A percentile compares a stretch with the other conserved stretches of the same genome.
Evolutionary conservation across 2,888 invertebrate genomes (phyloP).

Genomic region (Aphidius colemani): DNA sequence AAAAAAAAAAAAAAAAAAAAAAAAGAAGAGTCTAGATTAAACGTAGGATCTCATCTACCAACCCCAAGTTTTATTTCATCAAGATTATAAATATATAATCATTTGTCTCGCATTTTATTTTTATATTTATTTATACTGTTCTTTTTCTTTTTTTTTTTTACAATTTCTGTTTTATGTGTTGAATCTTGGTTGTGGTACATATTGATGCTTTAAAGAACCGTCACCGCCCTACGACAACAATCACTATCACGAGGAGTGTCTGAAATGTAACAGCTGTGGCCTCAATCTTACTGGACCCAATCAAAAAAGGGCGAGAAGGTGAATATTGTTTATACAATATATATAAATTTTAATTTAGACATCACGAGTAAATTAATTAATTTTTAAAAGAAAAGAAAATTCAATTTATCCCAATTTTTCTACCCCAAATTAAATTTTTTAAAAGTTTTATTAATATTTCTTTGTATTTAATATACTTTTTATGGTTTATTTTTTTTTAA

Average conservation of each 20-base stretch:
- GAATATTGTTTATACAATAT: constrained; percentile 26
- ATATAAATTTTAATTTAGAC: too few species aligned
- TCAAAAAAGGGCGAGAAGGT: constrained; percentile 64
- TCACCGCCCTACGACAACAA: constrained; percentile 92
- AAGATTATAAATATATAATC: background rate
- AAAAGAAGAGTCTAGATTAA: constrained; percentile 8
- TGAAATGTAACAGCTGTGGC: constrained; percentile 94
- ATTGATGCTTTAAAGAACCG: constrained; percentile 71
- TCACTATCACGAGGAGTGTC: constrained; percentile 96
- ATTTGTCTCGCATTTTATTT: background rate
- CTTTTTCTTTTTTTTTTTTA: constrained; percentile 19
- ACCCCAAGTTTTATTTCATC: background rate
- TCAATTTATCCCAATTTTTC: too few species aligned
- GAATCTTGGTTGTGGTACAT: constrained; percentile 5
- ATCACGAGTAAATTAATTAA: background rate
- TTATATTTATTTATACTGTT: background rate
- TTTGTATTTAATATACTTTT: background rate
- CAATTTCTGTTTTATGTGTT: constrained; percentile 32
- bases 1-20: background rate
- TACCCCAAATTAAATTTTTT: too few species aligned
- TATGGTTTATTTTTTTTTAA: constrained; percentile 35
- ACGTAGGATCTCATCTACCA: background rate
- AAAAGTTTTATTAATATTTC: background rate
- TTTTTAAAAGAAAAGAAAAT: background rate
- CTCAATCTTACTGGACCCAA: constrained; percentile 91